Conservation (phyloP, 2,113 vertebrate genomes). For the Actenoides hombroni region DNA sequence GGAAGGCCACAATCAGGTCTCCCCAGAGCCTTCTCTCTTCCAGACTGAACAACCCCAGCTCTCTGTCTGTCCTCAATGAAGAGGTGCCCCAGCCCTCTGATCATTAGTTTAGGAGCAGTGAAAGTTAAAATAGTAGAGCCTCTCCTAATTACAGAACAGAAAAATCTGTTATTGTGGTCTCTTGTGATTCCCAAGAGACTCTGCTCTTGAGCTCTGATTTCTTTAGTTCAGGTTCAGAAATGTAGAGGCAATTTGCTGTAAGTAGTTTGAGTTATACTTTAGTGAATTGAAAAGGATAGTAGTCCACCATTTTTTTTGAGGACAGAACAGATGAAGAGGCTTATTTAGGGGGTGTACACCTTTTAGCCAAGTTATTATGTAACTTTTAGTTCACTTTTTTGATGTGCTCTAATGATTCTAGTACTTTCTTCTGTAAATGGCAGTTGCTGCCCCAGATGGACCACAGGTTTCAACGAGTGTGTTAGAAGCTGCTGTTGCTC, state of each 20-base stretch:
- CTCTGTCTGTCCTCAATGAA: too few species aligned
- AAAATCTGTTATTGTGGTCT: background rate
- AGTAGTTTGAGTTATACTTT: background rate
- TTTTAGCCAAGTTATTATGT: background rate
- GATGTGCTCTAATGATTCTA: background rate
- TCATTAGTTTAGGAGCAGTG: background rate
- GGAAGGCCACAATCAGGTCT: too few species aligned
- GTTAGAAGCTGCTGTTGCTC: background rate
- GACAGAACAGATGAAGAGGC: background rate
- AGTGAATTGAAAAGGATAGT: background rate
- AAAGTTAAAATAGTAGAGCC: background rate
- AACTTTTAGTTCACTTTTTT: background rate
- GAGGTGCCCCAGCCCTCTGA: too few species aligned
- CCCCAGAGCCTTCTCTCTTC: too few species aligned
- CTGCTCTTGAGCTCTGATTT: background rate
- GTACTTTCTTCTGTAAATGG: background rate
- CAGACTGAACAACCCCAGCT: too few species aligned
- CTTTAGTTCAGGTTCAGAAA: background rate
- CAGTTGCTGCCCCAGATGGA: background rate
- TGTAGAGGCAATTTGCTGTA: background rate
- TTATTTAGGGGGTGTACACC: background rate
- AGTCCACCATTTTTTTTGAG: background rate
- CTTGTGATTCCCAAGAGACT: background rate
- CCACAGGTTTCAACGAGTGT: too few species aligned
- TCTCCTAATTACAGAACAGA: background rate